phyloP scores from a whole-genome alignment of 2,797 vertebrate species.

The Echeneis naucrates region DNA sequence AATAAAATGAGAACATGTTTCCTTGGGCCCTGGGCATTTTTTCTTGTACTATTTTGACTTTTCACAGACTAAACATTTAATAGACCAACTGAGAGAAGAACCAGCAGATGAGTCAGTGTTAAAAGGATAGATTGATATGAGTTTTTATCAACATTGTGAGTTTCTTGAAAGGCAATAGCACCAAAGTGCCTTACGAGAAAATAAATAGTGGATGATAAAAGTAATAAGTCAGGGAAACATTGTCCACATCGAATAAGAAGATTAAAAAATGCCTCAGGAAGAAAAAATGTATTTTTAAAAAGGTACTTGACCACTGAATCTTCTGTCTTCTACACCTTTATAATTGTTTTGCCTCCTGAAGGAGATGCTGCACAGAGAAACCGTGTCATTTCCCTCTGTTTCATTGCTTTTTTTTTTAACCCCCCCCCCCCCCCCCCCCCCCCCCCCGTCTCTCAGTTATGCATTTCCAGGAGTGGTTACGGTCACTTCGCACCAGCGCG shows the following conservation, averaged over 20 bases:
- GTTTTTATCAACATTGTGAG: neutral
- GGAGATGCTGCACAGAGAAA: neutral
- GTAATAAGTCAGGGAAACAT: neutral
- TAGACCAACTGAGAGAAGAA: neutral
- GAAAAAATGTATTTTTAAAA: neutral
- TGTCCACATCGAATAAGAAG: too few relatives aligned
- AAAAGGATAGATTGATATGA: too few relatives aligned
- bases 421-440: neutral
- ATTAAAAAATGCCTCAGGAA: neutral
- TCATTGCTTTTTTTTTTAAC: neutral
- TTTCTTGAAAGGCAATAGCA: too few relatives aligned
- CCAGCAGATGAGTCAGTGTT: neutral
- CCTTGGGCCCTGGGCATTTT: neutral
- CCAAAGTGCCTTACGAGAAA: neutral
- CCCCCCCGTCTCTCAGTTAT: constrained; percentile 68
- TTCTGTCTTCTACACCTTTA: neutral
- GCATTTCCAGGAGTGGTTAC: constrained; percentile 86
- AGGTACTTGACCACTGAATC: neutral
- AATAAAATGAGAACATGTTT: neutral
- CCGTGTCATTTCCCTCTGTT: constrained; percentile 9
- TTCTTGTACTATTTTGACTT: neutral
- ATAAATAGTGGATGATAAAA: neutral
- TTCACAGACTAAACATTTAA: neutral
- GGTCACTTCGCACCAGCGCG: constrained; percentile 71
- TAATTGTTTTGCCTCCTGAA: constrained; percentile 1